Conservation (phyloP, 2,113 vertebrate species). For the Gopherus evgoodei region DNA sequence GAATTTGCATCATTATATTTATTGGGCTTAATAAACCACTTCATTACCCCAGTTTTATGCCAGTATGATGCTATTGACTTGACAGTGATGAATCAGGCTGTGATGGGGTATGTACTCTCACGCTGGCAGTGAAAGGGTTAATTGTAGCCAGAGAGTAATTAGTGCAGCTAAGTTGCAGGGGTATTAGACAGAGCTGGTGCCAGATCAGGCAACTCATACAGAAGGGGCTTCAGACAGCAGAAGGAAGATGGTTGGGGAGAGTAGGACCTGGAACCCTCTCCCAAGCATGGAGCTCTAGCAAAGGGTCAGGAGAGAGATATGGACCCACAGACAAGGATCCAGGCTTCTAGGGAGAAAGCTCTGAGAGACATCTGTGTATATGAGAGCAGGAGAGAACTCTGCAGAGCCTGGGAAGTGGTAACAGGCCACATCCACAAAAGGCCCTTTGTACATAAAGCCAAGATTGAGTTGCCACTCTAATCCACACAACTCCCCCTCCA, state of each 20-base stretch:
- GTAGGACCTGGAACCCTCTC: neutral
- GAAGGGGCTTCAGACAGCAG: neutral
- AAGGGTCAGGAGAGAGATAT: neutral
- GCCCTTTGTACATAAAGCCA: neutral
- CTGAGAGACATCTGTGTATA: neutral
- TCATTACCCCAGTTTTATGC: constrained; percentile 61
- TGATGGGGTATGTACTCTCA: neutral
- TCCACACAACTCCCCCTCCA: neutral
- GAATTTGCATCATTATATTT: constrained; percentile 50
- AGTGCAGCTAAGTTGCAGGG: neutral
- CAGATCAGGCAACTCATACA: neutral
- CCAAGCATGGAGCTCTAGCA: neutral
- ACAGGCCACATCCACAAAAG: neutral
- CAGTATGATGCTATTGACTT: neutral
- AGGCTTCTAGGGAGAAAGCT: neutral
- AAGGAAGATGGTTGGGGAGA: neutral
- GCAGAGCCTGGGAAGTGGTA: neutral
- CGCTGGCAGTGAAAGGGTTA: neutral
- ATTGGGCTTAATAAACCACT: constrained; percentile 59
- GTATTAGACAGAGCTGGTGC: neutral
- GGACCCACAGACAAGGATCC: neutral
- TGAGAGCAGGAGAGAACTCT: neutral
- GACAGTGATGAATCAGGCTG: constrained; percentile 48
- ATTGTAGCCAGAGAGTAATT: neutral
- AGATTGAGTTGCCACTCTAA: neutral